Conservation (phyloP, 2,113 vertebrate species). For the Chloroceryle aenea region DNA sequence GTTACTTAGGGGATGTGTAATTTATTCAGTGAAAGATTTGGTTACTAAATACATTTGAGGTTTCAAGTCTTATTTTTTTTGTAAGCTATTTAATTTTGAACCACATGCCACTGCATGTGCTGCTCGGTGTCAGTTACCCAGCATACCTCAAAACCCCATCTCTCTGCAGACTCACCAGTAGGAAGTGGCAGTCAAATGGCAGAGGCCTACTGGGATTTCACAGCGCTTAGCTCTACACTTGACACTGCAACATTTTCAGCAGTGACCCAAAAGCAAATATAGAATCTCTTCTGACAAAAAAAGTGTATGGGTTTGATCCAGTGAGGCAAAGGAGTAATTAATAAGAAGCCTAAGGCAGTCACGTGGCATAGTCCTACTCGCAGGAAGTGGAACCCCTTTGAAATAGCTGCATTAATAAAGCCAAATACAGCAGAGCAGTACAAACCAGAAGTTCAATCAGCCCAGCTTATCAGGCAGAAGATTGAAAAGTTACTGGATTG, state of each 20-base stretch:
- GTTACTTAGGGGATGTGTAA: not conserved
- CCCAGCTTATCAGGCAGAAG: not conserved
- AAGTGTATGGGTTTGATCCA: not conserved
- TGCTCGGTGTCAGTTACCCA: not conserved
- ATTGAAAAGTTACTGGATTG: not conserved
- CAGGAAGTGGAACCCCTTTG: not conserved
- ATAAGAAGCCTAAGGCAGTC: not conserved
- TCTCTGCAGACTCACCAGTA: not conserved
- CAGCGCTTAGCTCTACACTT: not conserved
- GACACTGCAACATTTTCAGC: not conserved
- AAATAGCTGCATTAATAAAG: not conserved
- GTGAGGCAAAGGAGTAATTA: not conserved
- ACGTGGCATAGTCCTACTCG: not conserved
- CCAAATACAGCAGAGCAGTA: not conserved
- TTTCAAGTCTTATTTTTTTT: not conserved
- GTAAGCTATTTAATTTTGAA: not conserved
- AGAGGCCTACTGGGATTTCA: not conserved
- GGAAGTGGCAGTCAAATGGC: not conserved
- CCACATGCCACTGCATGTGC: not conserved
- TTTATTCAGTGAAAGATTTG: not conserved
- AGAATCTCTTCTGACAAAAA: not conserved
- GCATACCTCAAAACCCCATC: not conserved
- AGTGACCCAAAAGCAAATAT: not conserved
- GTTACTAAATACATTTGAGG: not conserved
- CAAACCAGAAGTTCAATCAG: not conserved